Percentiles rank a stretch among this genome's conserved stretches.
phyloP scores from a whole-genome alignment of 2,113 vertebrate species.

The Lepus americanus region DNA sequence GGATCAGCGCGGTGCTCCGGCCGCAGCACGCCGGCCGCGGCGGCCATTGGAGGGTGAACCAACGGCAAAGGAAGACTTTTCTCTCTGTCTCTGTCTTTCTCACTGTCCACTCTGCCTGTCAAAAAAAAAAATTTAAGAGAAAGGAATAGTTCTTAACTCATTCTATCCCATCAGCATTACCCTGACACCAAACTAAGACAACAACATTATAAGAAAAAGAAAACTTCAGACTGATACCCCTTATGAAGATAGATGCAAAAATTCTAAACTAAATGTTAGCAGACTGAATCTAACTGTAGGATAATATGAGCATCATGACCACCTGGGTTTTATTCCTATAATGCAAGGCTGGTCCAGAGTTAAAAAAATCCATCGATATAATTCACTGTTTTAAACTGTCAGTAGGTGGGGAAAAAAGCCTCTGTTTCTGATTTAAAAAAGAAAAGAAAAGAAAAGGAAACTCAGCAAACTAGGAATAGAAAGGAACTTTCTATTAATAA shows the following conservation, averaged over 20 bases:
- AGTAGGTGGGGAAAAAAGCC: not conserved
- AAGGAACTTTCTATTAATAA: not conserved
- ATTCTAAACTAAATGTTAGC: not conserved
- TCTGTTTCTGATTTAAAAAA: not conserved
- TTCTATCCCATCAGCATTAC: not conserved
- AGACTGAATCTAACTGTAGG: not conserved
- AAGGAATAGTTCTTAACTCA: slow-evolving; percentile 11
- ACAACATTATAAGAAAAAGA: not conserved
- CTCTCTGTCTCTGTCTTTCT: too few species aligned
- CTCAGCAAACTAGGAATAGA: not conserved
- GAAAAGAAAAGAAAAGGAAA: not conserved
- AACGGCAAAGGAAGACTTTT: too few species aligned
- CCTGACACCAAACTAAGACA: not conserved
- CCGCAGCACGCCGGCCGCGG: too few species aligned
- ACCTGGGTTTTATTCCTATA: not conserved
- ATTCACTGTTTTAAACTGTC: slow-evolving; percentile 27
- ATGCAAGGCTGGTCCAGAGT: not conserved
- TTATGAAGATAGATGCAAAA: not conserved
- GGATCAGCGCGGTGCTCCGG: too few species aligned
- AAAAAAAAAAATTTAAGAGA: not conserved
- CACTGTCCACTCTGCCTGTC: too few species aligned
- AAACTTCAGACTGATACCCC: not conserved
- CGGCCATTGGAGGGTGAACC: too few species aligned
- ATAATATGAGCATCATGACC: not conserved
- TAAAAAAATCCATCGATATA: not conserved